Evolutionary conservation across 2,797 vertebrate genomes (phyloP), one percentile per base, ranked within the genome.

Genomic region (Premnoplex brunnescens): DNA sequence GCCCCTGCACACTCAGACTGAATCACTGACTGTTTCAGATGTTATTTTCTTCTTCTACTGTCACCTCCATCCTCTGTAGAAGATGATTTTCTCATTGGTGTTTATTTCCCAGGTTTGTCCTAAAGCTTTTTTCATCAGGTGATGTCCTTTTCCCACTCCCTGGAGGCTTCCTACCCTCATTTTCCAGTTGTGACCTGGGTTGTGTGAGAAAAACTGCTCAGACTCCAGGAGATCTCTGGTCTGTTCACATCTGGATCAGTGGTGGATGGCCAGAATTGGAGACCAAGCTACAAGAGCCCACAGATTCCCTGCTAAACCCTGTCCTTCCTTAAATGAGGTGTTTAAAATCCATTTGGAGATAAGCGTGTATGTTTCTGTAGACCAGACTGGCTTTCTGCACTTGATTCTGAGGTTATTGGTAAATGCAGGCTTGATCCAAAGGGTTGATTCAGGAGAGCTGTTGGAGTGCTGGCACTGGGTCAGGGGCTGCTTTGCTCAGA

Each of bases 1-100:
- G 88, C 76, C 88, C 96, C 69, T 85, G 73, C 88, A 49, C 66
- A 10, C 56, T 92, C 92, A 71, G 88, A 85, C 81, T 78, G 96
- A 92, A 85, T 97, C 91, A 97, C 90, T 95, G 97, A 97, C 97
- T 97, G 74, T 84, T 92, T 90, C 71, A 95, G 92, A 66, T 94
- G 91, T 95, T 91, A 39, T 95, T 95, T 76, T 86, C 75, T 97
- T 97, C 96, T 97, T 97, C 96, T 95, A 69, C 88, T 87, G 51
- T 96, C 91, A 72, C 88, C 88, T 95, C 85, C 95, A 91, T 88
- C 90, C 76, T 89, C 84, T 82, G 72, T 95, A 97, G 88, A 94
- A 93, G 96, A 95, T 32, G 0, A 19, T 91, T 94, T 76, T 93
- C 88, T 73, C 88, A 77, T 92, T 39, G 94, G 67, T 95, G 17